A percentile compares a stretch with the other conserved stretches of the same genome.
Evolutionary conservation across 2,113 vertebrate genomes (phyloP).

Genomic region (Gila orcuttii): DNA sequence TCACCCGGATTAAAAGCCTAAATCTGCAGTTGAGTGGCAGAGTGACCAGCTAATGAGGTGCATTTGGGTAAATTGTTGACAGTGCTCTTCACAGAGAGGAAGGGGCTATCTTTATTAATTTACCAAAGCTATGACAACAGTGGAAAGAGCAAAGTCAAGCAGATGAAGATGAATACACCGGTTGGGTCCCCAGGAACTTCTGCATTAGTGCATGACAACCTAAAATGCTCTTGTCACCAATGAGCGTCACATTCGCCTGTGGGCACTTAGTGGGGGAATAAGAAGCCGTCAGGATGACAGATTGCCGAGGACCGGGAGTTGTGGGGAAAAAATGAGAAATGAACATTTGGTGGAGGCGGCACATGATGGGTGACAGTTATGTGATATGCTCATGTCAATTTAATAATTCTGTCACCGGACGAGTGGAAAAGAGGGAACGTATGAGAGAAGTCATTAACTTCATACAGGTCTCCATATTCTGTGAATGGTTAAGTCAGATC

Average conservation of each 20-base stretch:
- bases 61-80: constrained; percentile 86
- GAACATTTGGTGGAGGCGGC: constrained; percentile 45
- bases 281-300: constrained; percentile 64
- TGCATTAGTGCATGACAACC: constrained; percentile 84
- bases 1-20: constrained; percentile 82
- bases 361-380: constrained; percentile 44
- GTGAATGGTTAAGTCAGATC: not conserved
- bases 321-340: constrained; percentile 56
- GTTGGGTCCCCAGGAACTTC: constrained; percentile 77
- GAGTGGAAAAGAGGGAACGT: constrained; percentile 15
- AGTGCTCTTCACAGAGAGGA: constrained; percentile 72
- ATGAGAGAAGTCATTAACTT: constrained; percentile 27
- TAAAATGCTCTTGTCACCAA: constrained; percentile 83
- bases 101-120: constrained; percentile 84
- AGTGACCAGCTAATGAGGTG: constrained; percentile 80
- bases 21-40: constrained; percentile 72
- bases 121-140: constrained; percentile 80
- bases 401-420: constrained; percentile 54
- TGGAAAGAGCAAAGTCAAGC: constrained; percentile 79
- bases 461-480: not conserved
- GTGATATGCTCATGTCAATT: constrained; percentile 57
- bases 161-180: constrained; percentile 85
- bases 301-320: constrained; percentile 57
- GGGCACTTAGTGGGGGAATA: constrained; percentile 63
- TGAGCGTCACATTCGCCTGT: constrained; percentile 79